Evolutionary conservation across 2,113 vertebrate genomes (phyloP).

Genomic region (Macroglossus sobrinus): DNA sequence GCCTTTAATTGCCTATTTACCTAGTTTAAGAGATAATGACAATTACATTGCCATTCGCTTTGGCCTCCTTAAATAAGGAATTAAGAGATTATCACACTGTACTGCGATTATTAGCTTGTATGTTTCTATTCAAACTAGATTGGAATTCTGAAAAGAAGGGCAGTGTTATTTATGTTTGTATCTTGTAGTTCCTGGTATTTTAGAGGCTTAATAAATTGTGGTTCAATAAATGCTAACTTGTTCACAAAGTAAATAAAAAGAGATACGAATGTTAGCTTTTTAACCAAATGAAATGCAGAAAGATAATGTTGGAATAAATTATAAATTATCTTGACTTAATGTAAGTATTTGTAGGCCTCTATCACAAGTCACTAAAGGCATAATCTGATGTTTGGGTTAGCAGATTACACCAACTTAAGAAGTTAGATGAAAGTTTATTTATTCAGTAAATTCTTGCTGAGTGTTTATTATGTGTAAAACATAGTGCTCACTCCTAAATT

Average conservation of each 20-base stretch:
- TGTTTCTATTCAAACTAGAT: background rate
- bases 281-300: background rate
- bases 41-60: conserved; percentile 5
- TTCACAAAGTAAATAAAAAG: background rate
- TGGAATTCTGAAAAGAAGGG: background rate
- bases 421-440: background rate
- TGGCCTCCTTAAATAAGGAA: background rate
- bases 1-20: background rate
- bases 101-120: background rate
- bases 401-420: conserved; percentile 2
- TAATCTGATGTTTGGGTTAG: background rate
- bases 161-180: background rate
- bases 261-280: background rate
- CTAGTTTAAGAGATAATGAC: background rate
- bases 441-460: background rate
- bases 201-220: background rate
- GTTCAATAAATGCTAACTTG: background rate
- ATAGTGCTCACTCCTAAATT: background rate
- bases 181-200: background rate
- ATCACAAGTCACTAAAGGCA: background rate
- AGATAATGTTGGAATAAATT: conserved; percentile 8
- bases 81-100: conserved; percentile 19
- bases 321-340: background rate
- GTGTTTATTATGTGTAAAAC: background rate
- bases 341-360: background rate